These are phyloP conservation scores for Pseudorectes ferrugineus DNA, from an alignment of 2,113 vertebrate genomes.

Conservation along the genomic window DNA sequence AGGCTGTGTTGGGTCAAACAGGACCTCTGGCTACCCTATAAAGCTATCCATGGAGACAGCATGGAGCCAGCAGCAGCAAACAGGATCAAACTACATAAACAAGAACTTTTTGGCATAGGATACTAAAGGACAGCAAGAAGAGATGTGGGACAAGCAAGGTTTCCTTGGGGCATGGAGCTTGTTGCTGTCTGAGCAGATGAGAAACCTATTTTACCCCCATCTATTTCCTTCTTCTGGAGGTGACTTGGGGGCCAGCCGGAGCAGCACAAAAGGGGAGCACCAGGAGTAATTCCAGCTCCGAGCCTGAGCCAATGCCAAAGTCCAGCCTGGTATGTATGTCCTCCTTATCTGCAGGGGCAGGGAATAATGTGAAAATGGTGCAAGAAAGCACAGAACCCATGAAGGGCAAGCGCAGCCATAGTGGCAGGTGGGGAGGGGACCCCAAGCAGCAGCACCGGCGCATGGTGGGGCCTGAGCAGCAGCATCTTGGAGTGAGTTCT, in stretches of 20 bases:
- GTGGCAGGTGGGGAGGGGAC: not conserved
- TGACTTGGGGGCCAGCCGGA: fast-evolving
- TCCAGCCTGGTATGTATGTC: not conserved
- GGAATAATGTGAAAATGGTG: not conserved
- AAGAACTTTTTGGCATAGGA: not conserved
- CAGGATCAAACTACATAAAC: not conserved
- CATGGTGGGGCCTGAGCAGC: not conserved
- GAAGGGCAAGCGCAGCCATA: fast-evolving
- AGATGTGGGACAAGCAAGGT: not conserved
- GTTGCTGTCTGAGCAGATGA: not conserved
- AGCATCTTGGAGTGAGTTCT: not conserved
- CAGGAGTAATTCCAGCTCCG: not conserved
- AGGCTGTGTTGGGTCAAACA: not conserved
- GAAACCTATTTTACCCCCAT: not conserved
- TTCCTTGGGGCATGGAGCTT: not conserved
- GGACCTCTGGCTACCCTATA: not conserved
- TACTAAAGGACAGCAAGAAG: not conserved
- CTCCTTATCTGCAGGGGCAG: not conserved
- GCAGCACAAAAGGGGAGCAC: not conserved
- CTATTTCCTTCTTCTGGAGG: not conserved
- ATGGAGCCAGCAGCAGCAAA: not conserved
- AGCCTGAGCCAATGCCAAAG: not conserved
- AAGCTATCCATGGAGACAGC: not conserved
- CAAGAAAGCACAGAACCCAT: not conserved
- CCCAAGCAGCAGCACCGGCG: not conserved